A percentile compares a stretch with the other conserved stretches of the same genome.
phyloP scores from a whole-genome alignment of 2,888 invertebrate species.

The Cheilosia grossa region DNA sequence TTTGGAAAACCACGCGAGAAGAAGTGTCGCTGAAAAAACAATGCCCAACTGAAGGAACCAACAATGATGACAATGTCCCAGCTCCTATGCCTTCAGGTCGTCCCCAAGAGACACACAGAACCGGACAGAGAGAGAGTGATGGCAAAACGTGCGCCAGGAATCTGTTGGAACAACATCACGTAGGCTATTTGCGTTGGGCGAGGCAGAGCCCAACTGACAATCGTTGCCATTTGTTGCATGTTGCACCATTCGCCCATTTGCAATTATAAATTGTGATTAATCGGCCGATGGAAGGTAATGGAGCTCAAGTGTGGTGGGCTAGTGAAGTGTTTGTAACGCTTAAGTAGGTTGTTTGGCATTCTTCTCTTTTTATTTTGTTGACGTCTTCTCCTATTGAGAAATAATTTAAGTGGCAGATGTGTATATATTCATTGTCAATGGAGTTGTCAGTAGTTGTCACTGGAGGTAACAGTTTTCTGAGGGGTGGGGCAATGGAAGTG shows the following conservation, averaged over 20 bases:
- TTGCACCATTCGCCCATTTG: constrained; percentile 63
- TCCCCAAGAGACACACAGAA: constrained; percentile 1
- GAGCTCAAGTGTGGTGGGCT: constrained; percentile 54
- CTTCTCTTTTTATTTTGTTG: neutral
- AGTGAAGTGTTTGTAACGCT: constrained; percentile 36
- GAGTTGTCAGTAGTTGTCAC: constrained; percentile 12
- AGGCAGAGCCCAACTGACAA: constrained; percentile 20
- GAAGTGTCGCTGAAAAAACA: constrained; percentile 64
- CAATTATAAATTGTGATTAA: constrained; percentile 74
- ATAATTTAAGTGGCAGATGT: constrained; percentile 25
- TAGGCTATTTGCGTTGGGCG: constrained; percentile 69
- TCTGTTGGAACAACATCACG: constrained; percentile 66
- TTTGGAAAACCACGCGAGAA: constrained; percentile 35
- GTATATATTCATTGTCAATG: constrained; percentile 11
- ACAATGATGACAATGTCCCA: constrained; percentile 47
- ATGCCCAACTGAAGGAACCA: constrained; percentile 49
- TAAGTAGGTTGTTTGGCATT: constrained; percentile 43
- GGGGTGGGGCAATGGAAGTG: neutral
- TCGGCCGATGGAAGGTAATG: constrained; percentile 65
- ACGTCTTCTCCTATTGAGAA: neutral
- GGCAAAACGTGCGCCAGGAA: constrained; percentile 58
- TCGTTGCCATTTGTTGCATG: constrained; percentile 64
- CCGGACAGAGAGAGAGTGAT: constrained; percentile 19
- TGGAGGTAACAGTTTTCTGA: constrained; percentile 6
- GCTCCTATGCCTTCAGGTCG: constrained; percentile 35